Percentiles rank a stretch among this genome's conserved stretches.
phyloP scores from a whole-genome alignment of 2,113 vertebrate species.

The Oreochromis tanganicae region DNA sequence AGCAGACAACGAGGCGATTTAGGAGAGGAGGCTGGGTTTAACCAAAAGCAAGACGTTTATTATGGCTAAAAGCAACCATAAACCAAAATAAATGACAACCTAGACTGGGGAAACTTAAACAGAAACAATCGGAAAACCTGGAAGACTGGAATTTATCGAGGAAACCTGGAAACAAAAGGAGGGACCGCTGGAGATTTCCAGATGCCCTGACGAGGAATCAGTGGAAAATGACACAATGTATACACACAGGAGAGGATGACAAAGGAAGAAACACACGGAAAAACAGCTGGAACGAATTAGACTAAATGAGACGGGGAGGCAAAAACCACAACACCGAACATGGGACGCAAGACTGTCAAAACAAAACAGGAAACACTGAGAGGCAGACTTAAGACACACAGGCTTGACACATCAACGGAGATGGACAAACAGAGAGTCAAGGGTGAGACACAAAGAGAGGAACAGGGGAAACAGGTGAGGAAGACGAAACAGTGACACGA shows the following conservation, averaged over 20 bases:
- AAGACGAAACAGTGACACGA: not conserved
- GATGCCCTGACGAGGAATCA: not conserved
- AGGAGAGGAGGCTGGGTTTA: not conserved
- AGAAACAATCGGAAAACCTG: not conserved
- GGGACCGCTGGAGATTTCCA: not conserved
- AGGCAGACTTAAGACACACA: not conserved
- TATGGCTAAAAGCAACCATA: not conserved
- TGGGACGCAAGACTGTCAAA: not conserved
- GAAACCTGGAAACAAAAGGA: not conserved
- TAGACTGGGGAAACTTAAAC: rapidly evolving
- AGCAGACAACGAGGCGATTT: not conserved
- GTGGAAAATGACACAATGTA: not conserved
- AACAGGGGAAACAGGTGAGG: not conserved
- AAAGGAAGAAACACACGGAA: not conserved
- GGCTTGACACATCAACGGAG: not conserved
- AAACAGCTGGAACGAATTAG: not conserved
- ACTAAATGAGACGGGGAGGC: not conserved
- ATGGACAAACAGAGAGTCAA: not conserved
- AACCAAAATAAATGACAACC: not conserved
- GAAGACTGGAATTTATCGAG: not conserved
- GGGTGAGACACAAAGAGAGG: not conserved
- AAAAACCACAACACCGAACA: not conserved
- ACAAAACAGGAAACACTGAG: not conserved
- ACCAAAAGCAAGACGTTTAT: rapidly evolving
- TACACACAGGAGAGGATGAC: not conserved